These are phyloP conservation scores for Harmothoe impar DNA, from an alignment of 2,888 invertebrate genomes.

Conservation along the genomic window DNA sequence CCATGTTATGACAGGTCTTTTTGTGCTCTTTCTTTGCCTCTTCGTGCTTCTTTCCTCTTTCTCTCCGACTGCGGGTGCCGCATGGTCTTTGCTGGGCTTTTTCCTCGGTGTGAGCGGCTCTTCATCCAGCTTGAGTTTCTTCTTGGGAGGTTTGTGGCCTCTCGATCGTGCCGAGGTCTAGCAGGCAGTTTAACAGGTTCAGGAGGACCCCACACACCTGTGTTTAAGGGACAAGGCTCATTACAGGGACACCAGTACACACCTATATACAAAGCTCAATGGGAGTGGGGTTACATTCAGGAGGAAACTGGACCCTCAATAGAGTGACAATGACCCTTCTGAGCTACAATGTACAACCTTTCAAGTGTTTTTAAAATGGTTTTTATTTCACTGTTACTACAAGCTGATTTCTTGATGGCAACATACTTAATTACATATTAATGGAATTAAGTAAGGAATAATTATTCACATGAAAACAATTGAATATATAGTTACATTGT, in stretches of 20 bases:
- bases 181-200: conserved; percentile 94
- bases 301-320: no score
- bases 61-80: not conserved
- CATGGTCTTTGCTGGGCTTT: not conserved
- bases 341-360: no score
- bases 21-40: conserved; percentile 42
- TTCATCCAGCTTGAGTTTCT: conserved; percentile 54
- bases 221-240: conserved; percentile 85
- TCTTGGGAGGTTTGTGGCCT: conserved; percentile 3
- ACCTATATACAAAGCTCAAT: no score
- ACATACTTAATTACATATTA: no score
- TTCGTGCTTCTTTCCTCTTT: conserved; percentile 49
- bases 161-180: conserved; percentile 86
- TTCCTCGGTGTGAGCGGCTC: conserved; percentile 57
- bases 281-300: no score
- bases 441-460: no score
- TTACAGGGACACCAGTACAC: conserved; percentile 85
- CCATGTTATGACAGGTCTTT: conserved; percentile 66
- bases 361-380: not conserved
- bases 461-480: no score
- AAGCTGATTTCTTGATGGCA: no score
- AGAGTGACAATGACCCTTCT: no score
- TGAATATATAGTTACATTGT: no score
- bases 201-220: conserved; percentile 94
- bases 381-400: conserved; percentile 64